Percentiles rank a stretch among this genome's conserved stretches.
These are phyloP conservation scores for Cotesia congregata DNA, from an alignment of 2,888 invertebrate species.

Conservation along the genomic window DNA sequence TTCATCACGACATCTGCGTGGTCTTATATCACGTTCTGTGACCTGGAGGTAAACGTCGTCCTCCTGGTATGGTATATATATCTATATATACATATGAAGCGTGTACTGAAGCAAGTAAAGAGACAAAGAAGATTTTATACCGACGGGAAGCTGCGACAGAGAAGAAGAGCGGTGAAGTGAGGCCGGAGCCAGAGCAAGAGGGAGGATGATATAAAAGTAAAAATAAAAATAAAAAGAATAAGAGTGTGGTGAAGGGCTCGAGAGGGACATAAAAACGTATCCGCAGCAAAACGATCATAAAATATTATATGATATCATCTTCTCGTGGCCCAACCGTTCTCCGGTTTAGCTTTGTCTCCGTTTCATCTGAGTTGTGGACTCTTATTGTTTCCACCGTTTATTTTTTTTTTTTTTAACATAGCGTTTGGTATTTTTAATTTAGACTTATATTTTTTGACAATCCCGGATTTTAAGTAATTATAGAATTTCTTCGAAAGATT, in stretches of 20 bases:
- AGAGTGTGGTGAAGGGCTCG: constrained; percentile 50
- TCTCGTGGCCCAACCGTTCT: constrained; percentile 49
- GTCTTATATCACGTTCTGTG: constrained; percentile 54
- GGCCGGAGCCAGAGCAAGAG: neutral
- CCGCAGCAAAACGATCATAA: constrained; percentile 59
- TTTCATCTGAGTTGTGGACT: constrained; percentile 54
- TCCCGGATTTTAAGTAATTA: too few relatives aligned
- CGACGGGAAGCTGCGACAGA: neutral
- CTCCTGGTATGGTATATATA: constrained; percentile 6
- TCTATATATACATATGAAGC: neutral
- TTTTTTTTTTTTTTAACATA: constrained; percentile 37
- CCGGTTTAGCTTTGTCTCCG: constrained; percentile 58
- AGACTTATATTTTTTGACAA: neutral
- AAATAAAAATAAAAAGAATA: constrained; percentile 39
- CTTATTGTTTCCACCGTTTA: constrained; percentile 61
- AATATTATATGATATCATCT: constrained; percentile 64
- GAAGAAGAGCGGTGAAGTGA: neutral
- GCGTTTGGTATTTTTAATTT: neutral
- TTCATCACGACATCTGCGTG: constrained; percentile 60
- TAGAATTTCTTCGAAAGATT: too few relatives aligned
- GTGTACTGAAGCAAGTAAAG: neutral
- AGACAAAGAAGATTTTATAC: neutral
- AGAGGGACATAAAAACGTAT: constrained; percentile 56
- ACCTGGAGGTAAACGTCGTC: constrained; percentile 49
- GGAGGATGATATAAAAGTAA: constrained; percentile 13